These are phyloP conservation scores for Hapalemur alaotrensis DNA, from an alignment of 2,797 vertebrate species.

Conservation along the genomic window DNA sequence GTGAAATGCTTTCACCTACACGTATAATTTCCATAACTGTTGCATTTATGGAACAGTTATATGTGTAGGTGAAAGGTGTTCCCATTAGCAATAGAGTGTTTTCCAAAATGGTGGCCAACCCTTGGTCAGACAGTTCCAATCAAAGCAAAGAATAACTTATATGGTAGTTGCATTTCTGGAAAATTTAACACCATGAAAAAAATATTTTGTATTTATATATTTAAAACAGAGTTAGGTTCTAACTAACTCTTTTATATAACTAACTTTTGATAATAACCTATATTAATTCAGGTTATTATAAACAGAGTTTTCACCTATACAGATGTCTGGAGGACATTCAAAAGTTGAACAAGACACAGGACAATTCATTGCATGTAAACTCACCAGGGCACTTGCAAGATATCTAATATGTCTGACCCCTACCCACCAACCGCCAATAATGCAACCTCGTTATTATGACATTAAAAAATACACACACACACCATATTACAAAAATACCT, in stretches of 20 bases:
- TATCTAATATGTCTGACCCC: background rate
- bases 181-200: background rate
- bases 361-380: background rate
- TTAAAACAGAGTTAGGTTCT: background rate
- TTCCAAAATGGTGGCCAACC: background rate
- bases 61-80: background rate
- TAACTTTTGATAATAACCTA: background rate
- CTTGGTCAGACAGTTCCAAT: background rate
- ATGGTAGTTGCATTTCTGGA: background rate
- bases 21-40: too few relatives aligned
- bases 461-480: background rate
- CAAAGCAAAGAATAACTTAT: background rate
- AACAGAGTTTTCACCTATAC: background rate
- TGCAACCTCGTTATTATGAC: background rate
- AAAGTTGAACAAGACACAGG: background rate
- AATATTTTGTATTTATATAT: background rate
- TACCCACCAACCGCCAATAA: background rate
- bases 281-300: background rate
- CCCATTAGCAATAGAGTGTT: background rate
- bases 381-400: background rate
- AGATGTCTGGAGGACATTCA: background rate
- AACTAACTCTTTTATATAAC: background rate
- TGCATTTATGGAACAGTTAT: background rate
- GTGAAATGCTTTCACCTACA: background rate
- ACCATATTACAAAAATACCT: background rate